Conservation (phyloP, 2,113 vertebrate genomes). For the Ailurus styani region DNA sequence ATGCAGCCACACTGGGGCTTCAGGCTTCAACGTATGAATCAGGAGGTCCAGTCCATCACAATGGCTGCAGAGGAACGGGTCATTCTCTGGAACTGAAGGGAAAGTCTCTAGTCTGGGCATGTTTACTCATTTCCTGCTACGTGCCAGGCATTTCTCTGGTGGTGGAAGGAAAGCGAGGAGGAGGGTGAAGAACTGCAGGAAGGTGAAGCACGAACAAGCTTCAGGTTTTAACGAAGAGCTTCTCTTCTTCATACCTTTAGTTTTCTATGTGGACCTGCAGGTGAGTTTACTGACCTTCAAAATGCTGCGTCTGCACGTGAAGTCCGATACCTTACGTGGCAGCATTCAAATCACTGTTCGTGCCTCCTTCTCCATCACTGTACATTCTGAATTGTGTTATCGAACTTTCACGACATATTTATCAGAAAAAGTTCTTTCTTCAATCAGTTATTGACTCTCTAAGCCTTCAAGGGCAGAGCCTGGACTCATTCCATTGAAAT, state of each 20-base stretch:
- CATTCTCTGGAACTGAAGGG: neutral
- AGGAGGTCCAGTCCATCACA: neutral
- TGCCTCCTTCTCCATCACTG: neutral
- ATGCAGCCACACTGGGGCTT: neutral
- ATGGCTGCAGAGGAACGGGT: neutral
- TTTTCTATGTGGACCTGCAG: neutral
- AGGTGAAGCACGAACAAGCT: neutral
- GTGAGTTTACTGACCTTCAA: neutral
- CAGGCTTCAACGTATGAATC: neutral
- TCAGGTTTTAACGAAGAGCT: no score
- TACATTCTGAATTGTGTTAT: neutral
- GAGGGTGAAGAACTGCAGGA: neutral
- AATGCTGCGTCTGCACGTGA: neutral
- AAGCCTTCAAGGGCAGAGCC: neutral
- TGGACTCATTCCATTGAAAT: neutral
- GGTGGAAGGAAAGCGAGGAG: neutral
- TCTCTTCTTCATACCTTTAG: neutral
- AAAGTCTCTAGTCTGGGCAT: neutral
- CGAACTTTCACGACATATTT: neutral
- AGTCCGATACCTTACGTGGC: neutral
- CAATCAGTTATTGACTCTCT: neutral
- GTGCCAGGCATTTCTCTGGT: neutral
- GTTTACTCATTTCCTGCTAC: neutral
- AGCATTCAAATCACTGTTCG: neutral
- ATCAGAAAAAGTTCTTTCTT: neutral